phyloP scores from a whole-genome alignment of 2,888 invertebrate genomes.

The Aromia moschata region DNA sequence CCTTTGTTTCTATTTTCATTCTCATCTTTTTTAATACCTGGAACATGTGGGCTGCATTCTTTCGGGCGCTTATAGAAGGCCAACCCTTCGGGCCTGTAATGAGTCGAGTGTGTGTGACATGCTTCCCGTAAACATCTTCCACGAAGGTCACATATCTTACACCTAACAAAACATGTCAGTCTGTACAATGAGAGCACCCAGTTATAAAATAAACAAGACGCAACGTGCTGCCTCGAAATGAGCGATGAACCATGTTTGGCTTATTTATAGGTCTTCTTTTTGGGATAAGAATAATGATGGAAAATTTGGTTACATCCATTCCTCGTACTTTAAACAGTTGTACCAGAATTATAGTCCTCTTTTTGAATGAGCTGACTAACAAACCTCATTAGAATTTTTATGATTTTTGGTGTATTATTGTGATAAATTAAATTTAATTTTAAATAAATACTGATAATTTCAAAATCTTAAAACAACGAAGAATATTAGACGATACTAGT shows the following conservation, averaged over 20 bases:
- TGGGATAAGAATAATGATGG: neutral
- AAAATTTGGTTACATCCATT: neutral
- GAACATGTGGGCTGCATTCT: constrained; percentile 1
- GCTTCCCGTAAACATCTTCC: constrained; percentile 40
- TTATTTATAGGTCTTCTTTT: neutral
- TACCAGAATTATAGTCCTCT: too few species aligned
- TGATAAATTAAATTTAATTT: too few species aligned
- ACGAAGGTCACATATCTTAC: constrained; percentile 39
- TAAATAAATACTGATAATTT: too few species aligned
- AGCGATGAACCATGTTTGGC: neutral
- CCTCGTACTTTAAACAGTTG: too few species aligned
- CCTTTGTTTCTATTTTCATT: neutral
- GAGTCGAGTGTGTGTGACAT: constrained; percentile 35
- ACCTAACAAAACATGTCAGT: constrained; percentile 40
- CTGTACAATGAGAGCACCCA: constrained; percentile 13
- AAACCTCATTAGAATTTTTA: too few species aligned
- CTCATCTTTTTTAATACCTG: neutral
- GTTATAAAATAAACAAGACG: constrained; percentile 23
- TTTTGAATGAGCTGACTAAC: too few species aligned
- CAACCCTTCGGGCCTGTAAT: constrained; percentile 7
- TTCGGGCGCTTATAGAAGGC: constrained; percentile 3
- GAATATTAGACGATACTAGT: too few species aligned
- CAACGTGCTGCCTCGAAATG: neutral
- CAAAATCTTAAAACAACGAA: too few species aligned
- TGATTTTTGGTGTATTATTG: too few species aligned